Base-by-base conservation (phyloP, 2,888 invertebrate genomes). In the Melanostoma scalare region DNA sequence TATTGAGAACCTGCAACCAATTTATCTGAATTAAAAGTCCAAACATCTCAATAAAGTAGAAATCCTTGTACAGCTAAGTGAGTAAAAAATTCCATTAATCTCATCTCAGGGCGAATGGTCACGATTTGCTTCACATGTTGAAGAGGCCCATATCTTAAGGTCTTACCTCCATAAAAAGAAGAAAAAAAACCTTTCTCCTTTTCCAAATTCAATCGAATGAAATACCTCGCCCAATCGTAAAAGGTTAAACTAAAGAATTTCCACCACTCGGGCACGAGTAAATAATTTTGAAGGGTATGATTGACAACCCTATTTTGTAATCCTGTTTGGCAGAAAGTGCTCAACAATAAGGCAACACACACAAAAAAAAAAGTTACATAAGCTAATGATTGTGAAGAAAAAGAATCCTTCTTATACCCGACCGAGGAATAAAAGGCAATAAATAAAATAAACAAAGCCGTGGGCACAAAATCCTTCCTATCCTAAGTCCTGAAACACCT, bases 371-470 rank as follows among this genome's bases (percentile, higher is more conserved):
- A 81, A 82, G 20, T 20, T 20, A 82, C 73, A 76, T 65, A 77
- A 78, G 78, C 82, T 82, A 68, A 55, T 63, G 77, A 77, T 77
- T 82, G 30, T 30, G 52, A 55, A 63, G 30, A 65, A 77, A 68
- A 56, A 55, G 61, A 71, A 67, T 50, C 52, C 56, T 42, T 6
- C 58, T 60, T 8, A 40, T 44, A 10, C 48, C 38, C 30, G 20
- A 38, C 4, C 36, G 5, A 55, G 9, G 4, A n/a, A 48, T 52
- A 61, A 74, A 50, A 33, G 30, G 56, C 30, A 50, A 69, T 44
- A 77, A 61, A 68, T 69, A 77, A 82, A 77, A 63, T 65, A 69
- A 68, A 82, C 52, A 56, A 46, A 73, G 77, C 77, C 48, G 65
- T 65, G 73, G 69, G 56, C 52, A 52, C 44, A 78, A 78, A 63